phyloP scores from a whole-genome alignment of 2,888 invertebrate genomes.

The Trimorus sp. region DNA sequence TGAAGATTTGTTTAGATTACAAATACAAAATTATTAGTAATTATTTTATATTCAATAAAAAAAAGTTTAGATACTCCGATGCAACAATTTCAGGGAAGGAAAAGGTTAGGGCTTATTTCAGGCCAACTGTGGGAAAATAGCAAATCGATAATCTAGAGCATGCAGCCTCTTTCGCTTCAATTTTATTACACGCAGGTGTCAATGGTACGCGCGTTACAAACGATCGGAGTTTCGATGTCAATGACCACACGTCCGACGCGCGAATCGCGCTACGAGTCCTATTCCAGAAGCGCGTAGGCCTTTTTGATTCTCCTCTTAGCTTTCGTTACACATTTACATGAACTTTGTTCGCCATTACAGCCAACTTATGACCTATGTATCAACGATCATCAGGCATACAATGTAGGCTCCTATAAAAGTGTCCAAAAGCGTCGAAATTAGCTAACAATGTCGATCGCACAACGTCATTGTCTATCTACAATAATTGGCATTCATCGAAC shows the following conservation, averaged over 20 bases:
- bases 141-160: slow-evolving; percentile 63
- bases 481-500: neutral
- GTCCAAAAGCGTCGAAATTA: slow-evolving; percentile 7
- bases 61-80: slow-evolving; percentile 24
- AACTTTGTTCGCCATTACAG: too few relatives aligned
- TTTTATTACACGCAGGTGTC: slow-evolving; percentile 61
- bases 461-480: neutral
- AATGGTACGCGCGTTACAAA: slow-evolving; percentile 36
- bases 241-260: neutral
- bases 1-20: neutral
- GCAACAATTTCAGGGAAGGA: slow-evolving; percentile 27
- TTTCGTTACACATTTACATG: neutral
- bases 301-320: slow-evolving; percentile 6
- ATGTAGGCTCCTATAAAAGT: neutral
- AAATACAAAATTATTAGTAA: neutral
- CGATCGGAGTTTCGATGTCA: slow-evolving; percentile 1
- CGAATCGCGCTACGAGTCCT: neutral
- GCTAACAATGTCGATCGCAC: neutral
- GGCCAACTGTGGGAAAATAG: slow-evolving; percentile 59
- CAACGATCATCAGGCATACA: too few relatives aligned
- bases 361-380: too few relatives aligned
- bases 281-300: neutral
- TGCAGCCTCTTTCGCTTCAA: slow-evolving; percentile 54
- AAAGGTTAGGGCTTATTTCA: slow-evolving; percentile 51
- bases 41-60: neutral